phyloP scores from a whole-genome alignment of 2,888 invertebrate species.

The Acanthopleura granulata region DNA sequence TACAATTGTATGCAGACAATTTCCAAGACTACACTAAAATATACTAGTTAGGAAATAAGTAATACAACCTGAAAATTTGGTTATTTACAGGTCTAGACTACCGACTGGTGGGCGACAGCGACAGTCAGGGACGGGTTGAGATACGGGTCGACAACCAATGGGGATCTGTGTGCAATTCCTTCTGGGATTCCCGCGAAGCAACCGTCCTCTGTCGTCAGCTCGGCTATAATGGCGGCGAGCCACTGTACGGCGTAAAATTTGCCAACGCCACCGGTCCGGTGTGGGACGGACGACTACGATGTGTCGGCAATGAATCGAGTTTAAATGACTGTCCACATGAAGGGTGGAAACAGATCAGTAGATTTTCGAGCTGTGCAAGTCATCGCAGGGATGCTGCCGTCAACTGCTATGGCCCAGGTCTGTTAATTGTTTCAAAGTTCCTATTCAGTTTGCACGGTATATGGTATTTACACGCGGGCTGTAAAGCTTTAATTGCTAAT shows the following conservation, averaged over 20 bases:
- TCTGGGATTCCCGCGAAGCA: conserved; percentile 80
- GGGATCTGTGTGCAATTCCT: conserved; percentile 82
- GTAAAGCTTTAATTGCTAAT: no score
- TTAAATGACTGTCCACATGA: conserved; percentile 55
- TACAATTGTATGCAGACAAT: no score
- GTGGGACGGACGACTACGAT: conserved; percentile 54
- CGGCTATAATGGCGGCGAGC: conserved; percentile 48
- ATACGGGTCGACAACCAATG: conserved; percentile 78
- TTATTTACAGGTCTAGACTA: conserved; percentile 41
- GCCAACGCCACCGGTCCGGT: conserved; percentile 44
- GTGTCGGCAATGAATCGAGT: conserved; percentile 46
- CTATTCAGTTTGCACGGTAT: not conserved
- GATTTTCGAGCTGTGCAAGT: conserved; percentile 36
- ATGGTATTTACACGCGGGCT: not conserved
- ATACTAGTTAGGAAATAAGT: no score
- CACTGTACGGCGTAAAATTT: conserved; percentile 36
- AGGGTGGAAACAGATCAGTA: conserved; percentile 45
- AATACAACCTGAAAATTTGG: not conserved
- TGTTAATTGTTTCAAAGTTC: not conserved
- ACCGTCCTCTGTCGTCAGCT: conserved; percentile 71
- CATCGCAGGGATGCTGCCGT: conserved; percentile 52
- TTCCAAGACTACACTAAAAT: no score
- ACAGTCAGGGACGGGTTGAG: conserved; percentile 72
- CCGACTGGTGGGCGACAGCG: conserved; percentile 43
- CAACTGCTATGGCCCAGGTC: conserved; percentile 57